Percentiles rank a stretch among this genome's conserved stretches.
Evolutionary conservation across 1,140 invertebrate species (phyloP).

Genomic region (Neodiprion virginianus): DNA sequence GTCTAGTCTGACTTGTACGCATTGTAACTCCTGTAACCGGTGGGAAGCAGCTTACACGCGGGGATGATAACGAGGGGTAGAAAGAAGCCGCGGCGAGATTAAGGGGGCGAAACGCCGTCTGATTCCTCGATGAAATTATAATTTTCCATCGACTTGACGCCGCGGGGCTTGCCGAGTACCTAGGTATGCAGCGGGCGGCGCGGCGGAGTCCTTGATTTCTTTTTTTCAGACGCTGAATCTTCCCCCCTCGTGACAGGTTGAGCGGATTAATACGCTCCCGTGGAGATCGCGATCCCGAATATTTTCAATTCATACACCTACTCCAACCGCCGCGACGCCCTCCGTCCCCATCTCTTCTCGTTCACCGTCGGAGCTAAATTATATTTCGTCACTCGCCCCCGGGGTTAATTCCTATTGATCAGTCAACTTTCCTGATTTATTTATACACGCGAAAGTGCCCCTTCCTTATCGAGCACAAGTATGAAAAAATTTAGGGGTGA

Average conservation of each 20-base stretch:
- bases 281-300: not conserved
- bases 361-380: not conserved
- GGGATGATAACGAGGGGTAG: no score
- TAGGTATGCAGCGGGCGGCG: not conserved
- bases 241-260: not conserved
- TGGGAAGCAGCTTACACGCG: no score
- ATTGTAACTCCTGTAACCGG: no score
- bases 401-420: constrained; percentile 3
- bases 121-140: not conserved
- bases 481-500: no score
- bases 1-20: no score
- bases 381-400: not conserved
- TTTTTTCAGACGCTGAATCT: not conserved
- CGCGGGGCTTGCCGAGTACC: no score
- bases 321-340: not conserved
- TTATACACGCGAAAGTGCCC: not conserved
- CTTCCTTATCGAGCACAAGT: no score
- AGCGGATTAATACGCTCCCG: not conserved
- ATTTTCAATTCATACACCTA: constrained; percentile 5
- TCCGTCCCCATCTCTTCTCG: not conserved
- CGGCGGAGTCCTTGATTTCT: not conserved
- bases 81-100: no score
- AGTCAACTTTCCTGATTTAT: not conserved
- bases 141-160: not conserved
- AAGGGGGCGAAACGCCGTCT: no score